Conservation (phyloP, 2,888 invertebrate species). For the Euproctis similis region DNA sequence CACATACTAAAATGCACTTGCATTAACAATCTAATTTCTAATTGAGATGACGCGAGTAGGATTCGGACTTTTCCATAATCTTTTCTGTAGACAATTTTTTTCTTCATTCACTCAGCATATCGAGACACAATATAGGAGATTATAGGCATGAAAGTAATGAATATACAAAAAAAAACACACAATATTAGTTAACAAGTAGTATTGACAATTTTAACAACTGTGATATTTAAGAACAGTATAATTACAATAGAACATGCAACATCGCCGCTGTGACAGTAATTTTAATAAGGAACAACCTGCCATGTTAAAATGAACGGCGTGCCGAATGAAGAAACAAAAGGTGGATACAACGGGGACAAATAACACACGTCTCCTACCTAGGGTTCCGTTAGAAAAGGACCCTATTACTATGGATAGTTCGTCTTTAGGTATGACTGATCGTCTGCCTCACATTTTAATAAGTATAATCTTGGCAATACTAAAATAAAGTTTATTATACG, state of each 20-base stretch:
- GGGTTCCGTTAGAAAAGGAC: too few relatives aligned
- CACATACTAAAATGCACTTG: too few relatives aligned
- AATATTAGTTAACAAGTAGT: constrained; percentile 3
- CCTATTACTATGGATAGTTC: too few relatives aligned
- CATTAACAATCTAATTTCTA: too few relatives aligned
- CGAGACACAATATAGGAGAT: neutral
- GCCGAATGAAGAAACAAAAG: constrained; percentile 16
- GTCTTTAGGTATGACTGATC: too few relatives aligned
- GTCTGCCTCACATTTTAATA: too few relatives aligned
- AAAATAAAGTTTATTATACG: too few relatives aligned
- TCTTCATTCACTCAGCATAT: neutral
- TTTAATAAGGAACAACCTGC: constrained; percentile 19
- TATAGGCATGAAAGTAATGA: neutral
- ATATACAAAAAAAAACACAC: neutral
- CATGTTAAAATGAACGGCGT: constrained; percentile 14
- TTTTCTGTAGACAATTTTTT: neutral
- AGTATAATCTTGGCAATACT: too few relatives aligned
- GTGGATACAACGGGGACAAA: constrained; percentile 9
- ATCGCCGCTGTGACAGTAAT: constrained; percentile 18
- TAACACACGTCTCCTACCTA: constrained; percentile 2
- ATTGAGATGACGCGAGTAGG: too few relatives aligned
- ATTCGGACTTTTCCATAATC: too few relatives aligned
- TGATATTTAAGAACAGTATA: constrained; percentile 17
- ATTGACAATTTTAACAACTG: constrained; percentile 18
- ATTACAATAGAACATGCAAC: constrained; percentile 16